Conservation (phyloP, 2,888 invertebrate genomes). For the Campoletis raptor region DNA sequence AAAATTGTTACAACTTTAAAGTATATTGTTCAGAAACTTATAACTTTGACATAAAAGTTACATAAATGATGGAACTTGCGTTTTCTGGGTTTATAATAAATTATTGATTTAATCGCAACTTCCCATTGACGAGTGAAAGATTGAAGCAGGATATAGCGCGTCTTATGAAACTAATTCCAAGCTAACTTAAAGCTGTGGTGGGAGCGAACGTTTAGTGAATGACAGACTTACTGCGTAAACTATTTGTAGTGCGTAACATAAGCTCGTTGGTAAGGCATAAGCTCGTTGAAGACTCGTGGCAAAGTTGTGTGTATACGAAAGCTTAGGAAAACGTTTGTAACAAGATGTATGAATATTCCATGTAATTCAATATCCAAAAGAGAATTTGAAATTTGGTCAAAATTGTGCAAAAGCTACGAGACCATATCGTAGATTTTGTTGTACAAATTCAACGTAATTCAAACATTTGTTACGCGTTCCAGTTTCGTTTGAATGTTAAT, state of each 20-base stretch:
- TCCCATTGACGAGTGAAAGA: conserved; percentile 5
- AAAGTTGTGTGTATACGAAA: conserved; percentile 37
- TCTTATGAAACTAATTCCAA: conserved; percentile 19
- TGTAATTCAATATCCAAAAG: background rate
- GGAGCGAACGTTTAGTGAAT: background rate
- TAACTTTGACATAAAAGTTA: background rate
- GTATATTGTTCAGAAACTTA: too few relatives aligned
- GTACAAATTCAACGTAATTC: background rate
- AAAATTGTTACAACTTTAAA: too few relatives aligned
- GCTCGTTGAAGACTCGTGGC: conserved; percentile 30
- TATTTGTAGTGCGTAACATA: background rate
- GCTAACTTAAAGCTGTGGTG: background rate
- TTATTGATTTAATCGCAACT: background rate
- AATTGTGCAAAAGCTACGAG: background rate
- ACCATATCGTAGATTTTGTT: background rate
- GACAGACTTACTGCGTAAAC: conserved; percentile 24
- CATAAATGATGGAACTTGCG: too few relatives aligned
- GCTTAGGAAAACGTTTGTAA: background rate
- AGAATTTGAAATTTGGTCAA: background rate
- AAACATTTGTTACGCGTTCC: background rate
- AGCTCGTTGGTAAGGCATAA: conserved; percentile 4
- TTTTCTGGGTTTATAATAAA: too few relatives aligned
- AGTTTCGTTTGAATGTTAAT: background rate
- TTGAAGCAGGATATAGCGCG: background rate
- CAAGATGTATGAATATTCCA: background rate